Conservation (phyloP, 2,797 vertebrate species). For the Phoxinus dragarum region DNA sequence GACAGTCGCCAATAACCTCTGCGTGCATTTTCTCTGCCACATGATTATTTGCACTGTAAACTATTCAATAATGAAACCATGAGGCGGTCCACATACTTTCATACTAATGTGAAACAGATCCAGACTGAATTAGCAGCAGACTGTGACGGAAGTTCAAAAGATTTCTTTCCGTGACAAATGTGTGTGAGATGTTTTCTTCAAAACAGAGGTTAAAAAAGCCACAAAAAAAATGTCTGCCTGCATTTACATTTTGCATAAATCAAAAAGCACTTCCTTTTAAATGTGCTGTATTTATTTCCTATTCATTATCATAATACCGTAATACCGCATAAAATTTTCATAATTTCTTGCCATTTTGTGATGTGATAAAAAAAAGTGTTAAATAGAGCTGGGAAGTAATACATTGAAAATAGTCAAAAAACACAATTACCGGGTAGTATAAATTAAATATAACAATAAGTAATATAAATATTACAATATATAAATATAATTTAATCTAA, state of each 20-base stretch:
- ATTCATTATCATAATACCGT: neutral
- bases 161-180: slow-evolving; percentile 27
- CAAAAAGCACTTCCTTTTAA: neutral
- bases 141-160: slow-evolving; percentile 16
- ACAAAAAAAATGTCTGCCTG: slow-evolving; percentile 20
- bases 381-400: too few species aligned
- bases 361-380: neutral
- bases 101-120: slow-evolving; percentile 51
- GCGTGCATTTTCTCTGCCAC: slow-evolving; percentile 4
- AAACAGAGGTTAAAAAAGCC: neutral
- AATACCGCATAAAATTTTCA: neutral
- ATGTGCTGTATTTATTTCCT: neutral
- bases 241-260: slow-evolving; percentile 1
- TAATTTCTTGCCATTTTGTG: neutral
- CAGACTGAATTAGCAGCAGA: slow-evolving; percentile 24
- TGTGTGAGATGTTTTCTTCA: slow-evolving; percentile 34
- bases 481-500: too few species aligned
- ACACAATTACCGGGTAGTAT: too few species aligned
- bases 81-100: slow-evolving; percentile 28
- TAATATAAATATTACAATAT: too few species aligned
- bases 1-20: neutral
- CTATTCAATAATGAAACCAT: slow-evolving; percentile 28
- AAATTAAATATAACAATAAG: too few species aligned
- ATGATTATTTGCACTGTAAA: slow-evolving; percentile 26
- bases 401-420: too few species aligned